Conservation (phyloP, 2,888 invertebrate genomes). For the Metalampra italica region DNA sequence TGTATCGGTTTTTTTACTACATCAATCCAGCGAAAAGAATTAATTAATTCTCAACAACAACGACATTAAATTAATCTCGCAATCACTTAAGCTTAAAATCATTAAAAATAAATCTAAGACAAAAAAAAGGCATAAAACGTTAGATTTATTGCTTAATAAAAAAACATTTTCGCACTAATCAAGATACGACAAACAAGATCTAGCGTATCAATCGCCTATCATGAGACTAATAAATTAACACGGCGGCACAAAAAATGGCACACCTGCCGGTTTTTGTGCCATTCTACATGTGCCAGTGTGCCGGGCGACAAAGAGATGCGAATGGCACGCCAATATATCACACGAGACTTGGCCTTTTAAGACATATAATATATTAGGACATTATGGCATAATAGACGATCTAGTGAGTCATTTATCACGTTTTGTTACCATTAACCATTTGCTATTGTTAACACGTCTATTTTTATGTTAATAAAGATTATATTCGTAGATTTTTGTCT, state of each 20-base stretch:
- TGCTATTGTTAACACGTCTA: slow-evolving; percentile 10
- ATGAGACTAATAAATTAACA: slow-evolving; percentile 36
- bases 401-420: slow-evolving; percentile 63
- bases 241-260: slow-evolving; percentile 24
- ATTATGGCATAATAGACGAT: slow-evolving; percentile 71
- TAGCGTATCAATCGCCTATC: slow-evolving; percentile 23
- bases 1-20: too few species aligned
- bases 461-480: slow-evolving; percentile 10
- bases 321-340: slow-evolving; percentile 58
- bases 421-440: slow-evolving; percentile 30
- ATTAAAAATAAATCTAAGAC: background rate
- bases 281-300: slow-evolving; percentile 26
- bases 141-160: background rate
- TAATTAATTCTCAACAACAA: too few species aligned
- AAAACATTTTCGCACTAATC: slow-evolving; percentile 24
- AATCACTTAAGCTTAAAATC: background rate
- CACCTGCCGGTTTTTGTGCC: slow-evolving; percentile 52
- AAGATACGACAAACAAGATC: slow-evolving; percentile 24
- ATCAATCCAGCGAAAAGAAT: too few species aligned
- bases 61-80: too few species aligned
- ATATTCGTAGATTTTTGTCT: background rate
- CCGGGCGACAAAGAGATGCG: slow-evolving; percentile 40
- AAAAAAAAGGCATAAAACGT: background rate
- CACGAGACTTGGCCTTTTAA: slow-evolving; percentile 53
- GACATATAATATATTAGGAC: slow-evolving; percentile 69